Evolutionary conservation across 2,113 vertebrate genomes (phyloP), one percentile per base, ranked within the genome.

Genomic region (Sciurus niger): DNA sequence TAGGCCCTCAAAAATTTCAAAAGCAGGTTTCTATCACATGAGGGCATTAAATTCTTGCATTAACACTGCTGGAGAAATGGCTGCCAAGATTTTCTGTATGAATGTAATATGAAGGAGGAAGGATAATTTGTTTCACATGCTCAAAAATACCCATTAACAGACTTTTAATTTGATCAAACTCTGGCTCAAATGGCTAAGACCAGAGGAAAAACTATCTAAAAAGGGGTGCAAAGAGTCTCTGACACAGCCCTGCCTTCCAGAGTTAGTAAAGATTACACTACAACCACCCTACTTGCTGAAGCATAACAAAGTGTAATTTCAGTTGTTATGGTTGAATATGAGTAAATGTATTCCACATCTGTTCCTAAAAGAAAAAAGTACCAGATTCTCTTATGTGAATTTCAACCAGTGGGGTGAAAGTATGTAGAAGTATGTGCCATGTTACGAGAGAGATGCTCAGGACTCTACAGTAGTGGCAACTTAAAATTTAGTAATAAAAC

Each of bases 401-500:
- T 97, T 97, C 82, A 94, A 51, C 80, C 1, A 24, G 87, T 82
- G 53, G 78, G 58, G 0, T 3, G 87, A 91, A 95, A 96, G 82
- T 95, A 1, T 84, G 68, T 96, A 34, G 1, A 2, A 95, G 16
- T 70, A 70, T 34, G 6, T 90, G 94, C 92, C 90, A 82, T 0
- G 10, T 95, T 96, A 96, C 5, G 24, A 97, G 67, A 97, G 93
- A 98, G 51, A 89, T 67, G 96, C 93, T 96, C 83, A 95, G 97
- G 70, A 95, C 92, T 97, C 90, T 94, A 96, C 97, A 98, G 98
- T 92, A 98, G 97, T 34, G 98, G 97, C 97, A 98, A 98, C 98
- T 98, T 96, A 97, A 97, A 98, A 89, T 79, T 30, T 84, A 97
- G 95, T 92, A 96, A 98, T 96, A 94, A 97, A 97, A 97, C 98